phyloP scores from a whole-genome alignment of 2,113 vertebrate species.

The Ptilorrhoa leucosticta region DNA sequence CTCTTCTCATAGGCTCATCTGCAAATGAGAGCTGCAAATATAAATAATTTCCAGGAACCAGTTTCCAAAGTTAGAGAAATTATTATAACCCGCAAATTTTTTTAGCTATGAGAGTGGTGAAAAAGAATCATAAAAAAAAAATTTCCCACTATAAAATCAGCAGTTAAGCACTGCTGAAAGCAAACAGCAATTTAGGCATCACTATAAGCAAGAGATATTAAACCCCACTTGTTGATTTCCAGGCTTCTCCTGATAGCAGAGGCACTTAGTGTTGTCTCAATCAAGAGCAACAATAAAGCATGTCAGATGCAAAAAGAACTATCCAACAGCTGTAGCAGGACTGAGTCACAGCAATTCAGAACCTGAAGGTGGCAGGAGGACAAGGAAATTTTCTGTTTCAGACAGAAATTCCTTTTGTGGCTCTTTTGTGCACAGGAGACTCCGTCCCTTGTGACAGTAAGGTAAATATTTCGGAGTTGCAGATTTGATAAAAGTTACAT shows the following conservation, averaged over 20 bases:
- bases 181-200: conserved; percentile 41
- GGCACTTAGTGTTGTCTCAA: conserved; percentile 7
- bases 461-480: background rate
- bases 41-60: background rate
- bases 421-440: background rate
- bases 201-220: conserved; percentile 30
- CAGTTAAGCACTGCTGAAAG: conserved; percentile 20
- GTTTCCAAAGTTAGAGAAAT: background rate
- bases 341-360: background rate
- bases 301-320: background rate
- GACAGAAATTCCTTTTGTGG: background rate
- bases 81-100: background rate
- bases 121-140: background rate
- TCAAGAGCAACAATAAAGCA: conserved; percentile 9
- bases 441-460: background rate
- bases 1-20: background rate
- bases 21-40: background rate
- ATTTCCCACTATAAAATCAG: background rate
- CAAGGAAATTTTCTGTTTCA: background rate
- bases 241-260: background rate
- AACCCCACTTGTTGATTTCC: conserved; percentile 16
- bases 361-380: background rate
- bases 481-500: background rate
- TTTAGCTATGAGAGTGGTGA: background rate
- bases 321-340: background rate